Conservation (phyloP, 2,797 vertebrate genomes). For the Syndactyla subalaris region DNA sequence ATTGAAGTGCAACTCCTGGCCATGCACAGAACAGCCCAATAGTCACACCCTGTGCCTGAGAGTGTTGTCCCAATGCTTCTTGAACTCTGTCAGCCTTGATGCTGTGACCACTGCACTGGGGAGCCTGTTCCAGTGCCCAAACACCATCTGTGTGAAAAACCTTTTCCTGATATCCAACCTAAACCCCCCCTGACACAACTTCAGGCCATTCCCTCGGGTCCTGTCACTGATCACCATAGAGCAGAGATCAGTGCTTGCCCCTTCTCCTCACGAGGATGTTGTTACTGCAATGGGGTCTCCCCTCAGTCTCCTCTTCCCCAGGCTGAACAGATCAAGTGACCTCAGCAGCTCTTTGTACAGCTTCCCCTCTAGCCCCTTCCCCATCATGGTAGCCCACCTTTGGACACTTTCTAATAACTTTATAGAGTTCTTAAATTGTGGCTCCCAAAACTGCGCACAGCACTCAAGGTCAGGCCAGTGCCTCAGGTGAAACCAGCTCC, state of each 20-base stretch:
- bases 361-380: background rate
- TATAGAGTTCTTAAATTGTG: background rate
- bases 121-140: background rate
- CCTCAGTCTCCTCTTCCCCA: background rate
- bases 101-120: background rate
- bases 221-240: background rate
- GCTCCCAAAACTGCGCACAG: too few relatives aligned
- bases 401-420: background rate
- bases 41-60: background rate
- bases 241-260: background rate
- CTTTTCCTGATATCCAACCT: background rate
- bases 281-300: background rate
- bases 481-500: background rate
- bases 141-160: accelerated
- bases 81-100: background rate
- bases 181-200: background rate
- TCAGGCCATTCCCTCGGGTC: accelerated
- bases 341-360: background rate
- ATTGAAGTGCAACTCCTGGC: background rate
- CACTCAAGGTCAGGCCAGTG: too few relatives aligned
- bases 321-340: background rate
- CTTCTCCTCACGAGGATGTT: accelerated
- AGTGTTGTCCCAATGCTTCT: background rate
- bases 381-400: background rate
- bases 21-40: background rate